A percentile compares a stretch with the other conserved stretches of the same genome.
Evolutionary conservation across 1,140 invertebrate species (phyloP).

Genomic region (Eriosoma lanigerum): DNA sequence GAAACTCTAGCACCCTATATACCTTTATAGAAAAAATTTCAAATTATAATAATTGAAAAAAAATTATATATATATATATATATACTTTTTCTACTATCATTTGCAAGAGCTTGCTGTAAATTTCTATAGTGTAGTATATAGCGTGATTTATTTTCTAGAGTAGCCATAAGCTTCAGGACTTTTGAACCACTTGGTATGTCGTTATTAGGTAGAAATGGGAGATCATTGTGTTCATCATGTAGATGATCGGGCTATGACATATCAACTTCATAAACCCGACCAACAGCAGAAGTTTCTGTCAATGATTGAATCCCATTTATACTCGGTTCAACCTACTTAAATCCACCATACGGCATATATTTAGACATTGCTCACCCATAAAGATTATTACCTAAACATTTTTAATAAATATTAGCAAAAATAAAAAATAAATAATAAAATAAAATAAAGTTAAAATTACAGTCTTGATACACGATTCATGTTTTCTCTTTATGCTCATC

Average conservation of each 20-base stretch:
- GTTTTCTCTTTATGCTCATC: too few species aligned
- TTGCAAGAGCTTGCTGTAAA: slow-evolving; percentile 60
- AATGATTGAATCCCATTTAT: background rate
- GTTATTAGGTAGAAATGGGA: slow-evolving; percentile 58
- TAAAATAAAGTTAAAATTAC: too few species aligned
- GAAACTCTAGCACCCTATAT: background rate
- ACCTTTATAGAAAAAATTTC: background rate
- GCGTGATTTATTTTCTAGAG: slow-evolving; percentile 57
- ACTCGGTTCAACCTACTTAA: background rate
- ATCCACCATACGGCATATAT: background rate
- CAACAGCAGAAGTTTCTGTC: background rate
- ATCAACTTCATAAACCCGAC: background rate
- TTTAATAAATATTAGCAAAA: too few species aligned
- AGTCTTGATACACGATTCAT: too few species aligned
- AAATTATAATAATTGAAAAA: background rate
- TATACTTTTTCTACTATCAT: too few species aligned
- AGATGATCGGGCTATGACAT: background rate
- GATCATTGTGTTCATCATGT: slow-evolving; percentile 57
- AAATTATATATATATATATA: too few species aligned
- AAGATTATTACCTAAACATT: too few species aligned
- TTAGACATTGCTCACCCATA: too few species aligned
- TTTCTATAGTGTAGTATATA: slow-evolving; percentile 62
- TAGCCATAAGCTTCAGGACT: too few species aligned
- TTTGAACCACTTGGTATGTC: slow-evolving; percentile 46
- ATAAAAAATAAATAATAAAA: too few species aligned